phyloP scores from a whole-genome alignment of 2,797 vertebrate genomes.

The Propithecus perrieri region DNA sequence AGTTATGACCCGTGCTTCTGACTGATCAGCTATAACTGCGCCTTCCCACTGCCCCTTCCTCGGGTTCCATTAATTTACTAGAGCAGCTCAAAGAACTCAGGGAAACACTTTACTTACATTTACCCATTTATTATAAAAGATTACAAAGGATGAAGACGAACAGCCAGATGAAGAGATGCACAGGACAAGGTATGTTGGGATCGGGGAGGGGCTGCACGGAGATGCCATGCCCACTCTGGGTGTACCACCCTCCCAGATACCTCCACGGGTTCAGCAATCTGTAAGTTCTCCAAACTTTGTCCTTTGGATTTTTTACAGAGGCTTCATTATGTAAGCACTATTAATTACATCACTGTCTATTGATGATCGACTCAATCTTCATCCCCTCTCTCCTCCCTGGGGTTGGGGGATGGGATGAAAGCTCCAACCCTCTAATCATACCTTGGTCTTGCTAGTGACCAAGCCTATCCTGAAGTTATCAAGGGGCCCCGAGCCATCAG shows the following conservation, averaged over 20 bases:
- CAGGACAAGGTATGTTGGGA: background rate
- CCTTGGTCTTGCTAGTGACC: background rate
- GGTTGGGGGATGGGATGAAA: background rate
- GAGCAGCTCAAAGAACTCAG: background rate
- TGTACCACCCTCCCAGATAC: background rate
- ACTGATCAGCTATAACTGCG: background rate
- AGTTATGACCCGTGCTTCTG: background rate
- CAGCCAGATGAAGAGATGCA: background rate
- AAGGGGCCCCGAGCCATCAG: background rate
- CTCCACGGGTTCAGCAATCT: background rate
- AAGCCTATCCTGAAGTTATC: background rate
- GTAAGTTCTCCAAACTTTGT: too few species aligned
- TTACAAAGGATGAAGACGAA: background rate
- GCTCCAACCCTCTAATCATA: background rate
- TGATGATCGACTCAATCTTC: background rate
- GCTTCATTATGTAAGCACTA: background rate
- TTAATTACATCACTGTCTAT: background rate
- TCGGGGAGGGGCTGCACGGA: too few species aligned
- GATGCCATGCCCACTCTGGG: too few species aligned
- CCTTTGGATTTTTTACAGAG: background rate
- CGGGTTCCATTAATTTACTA: background rate
- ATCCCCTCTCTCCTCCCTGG: too few species aligned
- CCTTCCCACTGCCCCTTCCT: background rate
- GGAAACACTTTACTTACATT: background rate
- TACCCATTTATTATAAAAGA: background rate